phyloP scores from a whole-genome alignment of 2,888 invertebrate species.

The Monoplex corrugatus region DNA sequence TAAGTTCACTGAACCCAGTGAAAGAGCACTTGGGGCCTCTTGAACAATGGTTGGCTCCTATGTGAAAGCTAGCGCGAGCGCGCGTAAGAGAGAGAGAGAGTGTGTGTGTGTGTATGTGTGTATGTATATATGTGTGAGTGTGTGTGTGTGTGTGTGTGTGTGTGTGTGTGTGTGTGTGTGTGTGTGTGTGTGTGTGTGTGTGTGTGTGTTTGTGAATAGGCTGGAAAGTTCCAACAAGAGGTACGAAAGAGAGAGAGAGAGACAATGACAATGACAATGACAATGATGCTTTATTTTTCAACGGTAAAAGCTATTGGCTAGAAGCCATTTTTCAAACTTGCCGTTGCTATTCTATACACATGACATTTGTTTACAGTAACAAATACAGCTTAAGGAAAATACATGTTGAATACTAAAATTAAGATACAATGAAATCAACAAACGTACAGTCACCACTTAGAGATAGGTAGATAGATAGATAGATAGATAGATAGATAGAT shows the following conservation, averaged over 20 bases:
- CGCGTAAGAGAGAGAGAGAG: neutral
- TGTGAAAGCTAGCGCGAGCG: neutral
- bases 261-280: neutral
- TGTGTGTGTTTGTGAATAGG: conserved; percentile 13
- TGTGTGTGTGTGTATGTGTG: neutral
- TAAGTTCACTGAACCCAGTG: neutral
- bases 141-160: conserved; percentile 17
- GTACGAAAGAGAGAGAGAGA: neutral
- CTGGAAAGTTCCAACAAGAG: neutral
- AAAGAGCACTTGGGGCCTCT: too few species aligned
- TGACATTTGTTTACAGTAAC: too few species aligned
- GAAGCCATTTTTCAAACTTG: neutral
- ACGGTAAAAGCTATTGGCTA: too few species aligned
- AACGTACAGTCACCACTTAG: too few species aligned
- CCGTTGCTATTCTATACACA: neutral
- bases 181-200: neutral
- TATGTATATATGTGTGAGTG: neutral
- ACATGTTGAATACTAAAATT: too few species aligned
- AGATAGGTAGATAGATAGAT: too few species aligned
- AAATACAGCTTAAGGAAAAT: too few species aligned
- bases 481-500: too few species aligned
- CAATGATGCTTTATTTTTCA: neutral
- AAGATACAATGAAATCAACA: too few species aligned
- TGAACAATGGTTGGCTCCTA: neutral
- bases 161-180: neutral